These are phyloP conservation scores for Dolichomitus sp. DNA, from an alignment of 2,888 invertebrate species.

Conservation along the genomic window DNA sequence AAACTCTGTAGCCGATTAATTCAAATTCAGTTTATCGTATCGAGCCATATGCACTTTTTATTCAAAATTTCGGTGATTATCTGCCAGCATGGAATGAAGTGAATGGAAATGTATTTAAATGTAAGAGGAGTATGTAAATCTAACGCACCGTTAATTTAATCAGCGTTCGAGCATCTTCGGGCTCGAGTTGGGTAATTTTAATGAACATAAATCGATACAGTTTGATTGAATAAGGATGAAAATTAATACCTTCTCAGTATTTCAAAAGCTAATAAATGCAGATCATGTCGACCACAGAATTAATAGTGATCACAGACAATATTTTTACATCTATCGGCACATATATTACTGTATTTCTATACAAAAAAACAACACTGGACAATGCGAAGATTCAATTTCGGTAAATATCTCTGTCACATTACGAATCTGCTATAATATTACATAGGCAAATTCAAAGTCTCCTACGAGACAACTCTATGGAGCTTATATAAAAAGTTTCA, in stretches of 20 bases:
- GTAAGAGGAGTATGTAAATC: neutral
- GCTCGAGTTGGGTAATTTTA: neutral
- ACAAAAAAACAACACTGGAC: no score
- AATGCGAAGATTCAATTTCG: no score
- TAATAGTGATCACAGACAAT: neutral
- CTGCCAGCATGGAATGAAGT: conserved; percentile 11
- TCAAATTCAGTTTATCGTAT: neutral
- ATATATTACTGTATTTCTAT: no score
- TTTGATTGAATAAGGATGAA: neutral
- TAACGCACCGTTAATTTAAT: conserved; percentile 9
- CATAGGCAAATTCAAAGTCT: no score
- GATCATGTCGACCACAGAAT: neutral
- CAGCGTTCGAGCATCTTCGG: neutral
- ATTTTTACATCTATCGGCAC: neutral
- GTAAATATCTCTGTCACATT: no score
- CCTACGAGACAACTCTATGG: no score
- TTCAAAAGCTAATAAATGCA: neutral
- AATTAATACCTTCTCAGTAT: neutral
- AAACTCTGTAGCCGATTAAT: neutral
- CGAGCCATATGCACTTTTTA: neutral
- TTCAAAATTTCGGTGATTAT: neutral
- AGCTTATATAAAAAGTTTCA: no score
- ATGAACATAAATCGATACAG: neutral
- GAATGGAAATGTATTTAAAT: conserved; percentile 1
- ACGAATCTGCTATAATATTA: no score